phyloP scores from a whole-genome alignment of 2,888 invertebrate genomes.

The Harpalus rubripes region DNA sequence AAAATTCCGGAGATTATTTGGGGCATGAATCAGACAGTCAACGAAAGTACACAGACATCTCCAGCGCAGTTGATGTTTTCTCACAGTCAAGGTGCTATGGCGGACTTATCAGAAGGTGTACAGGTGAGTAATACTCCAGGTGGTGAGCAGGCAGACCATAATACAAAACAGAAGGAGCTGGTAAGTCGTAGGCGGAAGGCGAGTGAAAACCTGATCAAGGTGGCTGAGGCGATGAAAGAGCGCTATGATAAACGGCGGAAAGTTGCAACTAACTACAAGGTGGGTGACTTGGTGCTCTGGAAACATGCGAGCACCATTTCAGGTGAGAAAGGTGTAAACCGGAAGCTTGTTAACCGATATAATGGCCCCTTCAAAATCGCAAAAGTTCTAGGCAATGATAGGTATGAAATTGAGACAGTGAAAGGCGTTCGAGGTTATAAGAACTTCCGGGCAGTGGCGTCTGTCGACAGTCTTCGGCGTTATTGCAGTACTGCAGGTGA shows the following conservation, averaged over 20 bases:
- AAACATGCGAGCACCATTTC: slow-evolving; percentile 57
- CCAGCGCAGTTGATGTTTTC: slow-evolving; percentile 71
- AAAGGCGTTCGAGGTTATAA: slow-evolving; percentile 67
- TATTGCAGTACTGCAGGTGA: slow-evolving; percentile 27
- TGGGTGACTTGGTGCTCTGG: slow-evolving; percentile 69
- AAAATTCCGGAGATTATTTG: slow-evolving; percentile 71
- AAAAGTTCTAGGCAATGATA: slow-evolving; percentile 67
- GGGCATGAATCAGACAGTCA: slow-evolving; percentile 71
- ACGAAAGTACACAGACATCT: slow-evolving; percentile 70
- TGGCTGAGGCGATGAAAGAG: too few species aligned
- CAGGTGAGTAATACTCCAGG: not conserved
- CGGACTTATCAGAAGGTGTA: slow-evolving; percentile 66
- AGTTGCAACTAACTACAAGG: slow-evolving; percentile 67
- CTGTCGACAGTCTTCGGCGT: slow-evolving; percentile 55
- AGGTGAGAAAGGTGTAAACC: slow-evolving; percentile 67
- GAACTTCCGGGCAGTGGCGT: slow-evolving; percentile 21
- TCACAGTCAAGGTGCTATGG: slow-evolving; percentile 68
- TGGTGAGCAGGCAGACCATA: not conserved
- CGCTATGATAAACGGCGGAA: too few species aligned
- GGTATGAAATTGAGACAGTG: slow-evolving; percentile 68
- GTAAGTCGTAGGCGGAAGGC: too few species aligned
- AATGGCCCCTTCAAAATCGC: slow-evolving; percentile 69
- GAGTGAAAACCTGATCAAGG: too few species aligned
- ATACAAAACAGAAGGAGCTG: not conserved
- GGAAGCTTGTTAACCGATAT: slow-evolving; percentile 68